Base-by-base conservation (phyloP, 1,140 invertebrate species). In the Ceratosolen solmsi region DNA sequence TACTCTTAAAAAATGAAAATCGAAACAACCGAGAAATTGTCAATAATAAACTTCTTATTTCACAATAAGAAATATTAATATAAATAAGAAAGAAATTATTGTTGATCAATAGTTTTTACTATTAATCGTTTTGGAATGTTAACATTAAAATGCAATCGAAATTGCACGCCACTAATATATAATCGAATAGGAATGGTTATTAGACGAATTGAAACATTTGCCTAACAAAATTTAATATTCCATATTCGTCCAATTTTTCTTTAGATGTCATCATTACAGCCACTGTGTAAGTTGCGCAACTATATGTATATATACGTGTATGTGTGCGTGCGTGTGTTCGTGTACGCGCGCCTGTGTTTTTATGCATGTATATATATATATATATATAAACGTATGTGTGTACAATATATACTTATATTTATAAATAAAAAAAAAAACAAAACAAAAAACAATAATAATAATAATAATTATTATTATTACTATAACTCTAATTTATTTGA, bases 161-260 rank as follows among this genome's bases (percentile, higher is more conserved):
- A 63, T 49, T 73, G 56, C 41, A 65, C 41, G 27, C 25, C 0
- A 41, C 11, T 65, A 74, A 56, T 74, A 54, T 54, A 63, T 54
- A 74, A 33, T 60, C 71, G 38, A 54, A 54, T 81, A 81, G 79
- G 79, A 81, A 81, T 81, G 79, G 25, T 75, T 81, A 75, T 49
- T 75, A 60, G 60, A 75, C 46, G 58, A 74, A 74, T 65, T 80
- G 3, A 33, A 80, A 63, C 56, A 20, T 25, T 74, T 51, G 17
- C 54, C 22, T 73, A 79, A 71, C 49, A 54, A 79, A 56, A 71
- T 0, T 56, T 65, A 5, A 17, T 60, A 27, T 46, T 54, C 17
- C 11, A 36, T 54, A 54, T 30, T 70, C 36, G 65, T 71, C 54
- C 49, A 36, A 63, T 63, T 65, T 65, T 30, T 49, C 30, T 58